Conservation (phyloP, 2,888 invertebrate species). For the Hedychridium roseum region DNA sequence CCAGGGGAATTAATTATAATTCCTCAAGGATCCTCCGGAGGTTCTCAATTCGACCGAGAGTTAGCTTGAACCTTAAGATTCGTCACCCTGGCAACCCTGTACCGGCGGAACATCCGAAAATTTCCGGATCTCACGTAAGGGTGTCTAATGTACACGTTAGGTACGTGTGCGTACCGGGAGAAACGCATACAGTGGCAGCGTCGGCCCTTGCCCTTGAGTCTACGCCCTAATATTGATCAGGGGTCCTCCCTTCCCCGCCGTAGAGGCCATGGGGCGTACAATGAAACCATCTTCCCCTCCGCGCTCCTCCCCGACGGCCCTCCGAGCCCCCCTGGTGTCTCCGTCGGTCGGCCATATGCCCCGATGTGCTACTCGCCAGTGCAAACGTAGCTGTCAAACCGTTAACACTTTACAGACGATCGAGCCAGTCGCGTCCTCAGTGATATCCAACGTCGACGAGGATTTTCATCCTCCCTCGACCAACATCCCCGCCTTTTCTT, state of each 20-base stretch:
- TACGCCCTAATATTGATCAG: conserved; percentile 60
- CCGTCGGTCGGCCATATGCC: conserved; percentile 49
- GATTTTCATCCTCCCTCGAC: too few species aligned
- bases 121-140: not conserved
- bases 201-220: conserved; percentile 56
- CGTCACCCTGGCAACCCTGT: too few species aligned
- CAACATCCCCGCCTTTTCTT: not conserved
- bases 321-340: conserved; percentile 9
- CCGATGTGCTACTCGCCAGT: conserved; percentile 47
- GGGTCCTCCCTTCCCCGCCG: conserved; percentile 46
- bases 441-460: too few species aligned
- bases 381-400: conserved; percentile 55
- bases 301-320: conserved; percentile 2
- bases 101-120: too few species aligned
- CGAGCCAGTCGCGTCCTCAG: conserved; percentile 12
- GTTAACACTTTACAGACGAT: conserved; percentile 42
- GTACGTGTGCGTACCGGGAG: too few species aligned
- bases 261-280: conserved; percentile 32
- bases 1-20: too few species aligned
- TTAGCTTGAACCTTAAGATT: too few species aligned
- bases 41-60: too few species aligned
- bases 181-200: conserved; percentile 28
- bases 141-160: too few species aligned
- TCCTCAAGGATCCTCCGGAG: too few species aligned
- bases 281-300: conserved; percentile 40